Conservation (phyloP, 2,113 vertebrate species). For the Mastomys natalensis region DNA sequence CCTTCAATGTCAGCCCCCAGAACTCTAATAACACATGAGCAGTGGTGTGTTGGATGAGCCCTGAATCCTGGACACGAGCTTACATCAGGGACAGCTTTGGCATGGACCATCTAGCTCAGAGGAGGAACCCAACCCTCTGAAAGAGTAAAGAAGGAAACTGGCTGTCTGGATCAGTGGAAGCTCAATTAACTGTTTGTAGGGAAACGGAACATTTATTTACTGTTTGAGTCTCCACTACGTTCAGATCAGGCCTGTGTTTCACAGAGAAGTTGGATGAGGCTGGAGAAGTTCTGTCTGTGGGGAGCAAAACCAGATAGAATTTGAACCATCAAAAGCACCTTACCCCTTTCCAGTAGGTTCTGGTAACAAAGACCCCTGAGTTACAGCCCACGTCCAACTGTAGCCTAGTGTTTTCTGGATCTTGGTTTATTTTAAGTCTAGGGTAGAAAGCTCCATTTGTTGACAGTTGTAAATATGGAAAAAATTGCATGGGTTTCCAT, state of each 20-base stretch:
- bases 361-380: conserved; percentile 28
- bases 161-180: neutral
- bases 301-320: conserved; percentile 9
- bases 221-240: conserved; percentile 2
- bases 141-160: neutral
- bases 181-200: neutral
- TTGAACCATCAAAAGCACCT: neutral
- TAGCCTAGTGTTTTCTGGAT: neutral
- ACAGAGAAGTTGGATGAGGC: conserved; percentile 22
- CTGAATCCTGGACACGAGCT: neutral
- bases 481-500: conserved; percentile 39
- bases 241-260: conserved; percentile 36
- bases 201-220: conserved; percentile 31
- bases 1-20: neutral
- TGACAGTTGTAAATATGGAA: neutral
- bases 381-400: neutral
- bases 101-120: neutral
- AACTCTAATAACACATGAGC: neutral
- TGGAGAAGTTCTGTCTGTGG: neutral
- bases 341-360: neutral
- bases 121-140: neutral
- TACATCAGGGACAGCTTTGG: neutral
- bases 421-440: neutral
- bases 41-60: neutral
- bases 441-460: conserved; percentile 45